These are phyloP conservation scores for Glossophaga mutica DNA, from an alignment of 2,797 vertebrate genomes.

Conservation along the genomic window DNA sequence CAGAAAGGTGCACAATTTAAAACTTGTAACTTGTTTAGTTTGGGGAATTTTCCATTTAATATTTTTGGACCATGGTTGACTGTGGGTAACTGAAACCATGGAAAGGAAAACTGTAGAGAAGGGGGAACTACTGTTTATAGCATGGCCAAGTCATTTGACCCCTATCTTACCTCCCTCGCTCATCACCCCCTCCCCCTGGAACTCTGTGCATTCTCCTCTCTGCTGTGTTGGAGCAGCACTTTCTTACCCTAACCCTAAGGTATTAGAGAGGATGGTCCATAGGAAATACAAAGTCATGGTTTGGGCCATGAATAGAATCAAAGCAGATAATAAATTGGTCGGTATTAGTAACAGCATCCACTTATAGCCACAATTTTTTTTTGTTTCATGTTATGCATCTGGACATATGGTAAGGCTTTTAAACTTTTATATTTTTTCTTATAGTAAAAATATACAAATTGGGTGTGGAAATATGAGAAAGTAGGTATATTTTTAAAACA, in stretches of 20 bases:
- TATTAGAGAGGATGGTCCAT: background rate
- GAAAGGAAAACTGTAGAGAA: background rate
- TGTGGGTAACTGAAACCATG: background rate
- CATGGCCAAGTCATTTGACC: background rate
- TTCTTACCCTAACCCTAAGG: background rate
- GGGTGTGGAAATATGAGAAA: background rate
- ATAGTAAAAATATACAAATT: background rate
- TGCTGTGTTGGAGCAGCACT: background rate
- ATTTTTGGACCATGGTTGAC: background rate
- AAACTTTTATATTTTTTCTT: background rate
- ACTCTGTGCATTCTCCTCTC: background rate
- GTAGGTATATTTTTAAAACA: background rate
- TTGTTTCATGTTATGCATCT: background rate
- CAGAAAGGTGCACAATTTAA: background rate
- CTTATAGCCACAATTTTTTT: background rate
- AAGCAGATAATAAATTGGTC: background rate
- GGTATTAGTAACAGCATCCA: background rate
- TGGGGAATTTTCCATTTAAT: background rate
- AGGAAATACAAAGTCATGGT: background rate
- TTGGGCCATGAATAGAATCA: background rate
- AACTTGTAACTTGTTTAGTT: background rate
- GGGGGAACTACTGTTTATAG: background rate
- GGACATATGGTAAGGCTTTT: background rate
- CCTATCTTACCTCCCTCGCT: background rate
- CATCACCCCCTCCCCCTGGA: background rate